A percentile compares a stretch with the other conserved stretches of the same genome.
Evolutionary conservation across 2,113 vertebrate species (phyloP).

Genomic region (Epinephelus lanceolatus): DNA sequence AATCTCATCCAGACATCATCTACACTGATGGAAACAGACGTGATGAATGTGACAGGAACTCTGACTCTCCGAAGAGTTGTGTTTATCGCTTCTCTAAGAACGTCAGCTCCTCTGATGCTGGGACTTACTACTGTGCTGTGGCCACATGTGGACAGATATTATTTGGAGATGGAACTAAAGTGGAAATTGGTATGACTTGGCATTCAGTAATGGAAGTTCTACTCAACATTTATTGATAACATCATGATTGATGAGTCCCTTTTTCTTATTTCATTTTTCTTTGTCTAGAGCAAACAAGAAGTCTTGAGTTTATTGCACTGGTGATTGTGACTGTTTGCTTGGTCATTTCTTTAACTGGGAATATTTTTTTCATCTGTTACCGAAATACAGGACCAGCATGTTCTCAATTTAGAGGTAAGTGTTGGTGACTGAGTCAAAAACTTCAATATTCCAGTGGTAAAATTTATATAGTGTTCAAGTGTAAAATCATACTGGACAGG

Average conservation of each 20-base stretch:
- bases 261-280: background rate
- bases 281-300: background rate
- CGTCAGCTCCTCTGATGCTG: too few relatives aligned
- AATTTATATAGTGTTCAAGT: too few relatives aligned
- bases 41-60: background rate
- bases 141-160: constrained; percentile 14
- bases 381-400: background rate
- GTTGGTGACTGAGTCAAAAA: background rate
- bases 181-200: background rate
- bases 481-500: too few relatives aligned
- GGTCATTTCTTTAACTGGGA: background rate
- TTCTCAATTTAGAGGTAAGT: background rate
- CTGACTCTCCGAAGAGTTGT: background rate
- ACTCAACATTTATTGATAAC: background rate
- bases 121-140: too few relatives aligned
- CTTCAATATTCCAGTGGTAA: too few relatives aligned
- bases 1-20: constrained; percentile 12
- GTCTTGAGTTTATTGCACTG: background rate
- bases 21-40: background rate
- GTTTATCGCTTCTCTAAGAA: too few relatives aligned
- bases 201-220: background rate
- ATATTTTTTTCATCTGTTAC: background rate
- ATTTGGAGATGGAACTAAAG: constrained; percentile 47
- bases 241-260: background rate
- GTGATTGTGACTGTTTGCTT: background rate